phyloP scores from a whole-genome alignment of 2,797 vertebrate genomes.

The Rhynchonycteris naso region DNA sequence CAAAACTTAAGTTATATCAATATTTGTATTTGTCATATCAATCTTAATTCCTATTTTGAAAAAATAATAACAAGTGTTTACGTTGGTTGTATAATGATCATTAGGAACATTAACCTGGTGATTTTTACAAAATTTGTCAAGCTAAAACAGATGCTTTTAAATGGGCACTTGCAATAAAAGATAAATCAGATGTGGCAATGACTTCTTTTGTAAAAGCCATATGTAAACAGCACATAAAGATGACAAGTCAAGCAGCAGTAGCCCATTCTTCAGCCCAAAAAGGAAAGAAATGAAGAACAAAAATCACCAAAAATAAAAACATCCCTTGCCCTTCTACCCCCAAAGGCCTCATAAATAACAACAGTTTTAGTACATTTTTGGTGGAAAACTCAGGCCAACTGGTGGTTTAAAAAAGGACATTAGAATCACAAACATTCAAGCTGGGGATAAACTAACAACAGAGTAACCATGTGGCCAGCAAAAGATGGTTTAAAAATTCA shows the following conservation, averaged over 20 bases:
- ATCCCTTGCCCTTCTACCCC: neutral
- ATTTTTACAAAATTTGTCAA: neutral
- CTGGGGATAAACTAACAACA: conserved; percentile 89
- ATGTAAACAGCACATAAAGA: conserved; percentile 73
- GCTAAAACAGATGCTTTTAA: conserved; percentile 66
- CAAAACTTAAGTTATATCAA: conserved; percentile 5
- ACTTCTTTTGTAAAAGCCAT: conserved; percentile 62
- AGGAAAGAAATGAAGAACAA: conserved; percentile 66
- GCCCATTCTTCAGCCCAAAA: conserved; percentile 81
- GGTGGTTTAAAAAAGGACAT: conserved; percentile 59
- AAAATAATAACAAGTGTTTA: conserved; percentile 47
- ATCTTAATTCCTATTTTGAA: conserved; percentile 57
- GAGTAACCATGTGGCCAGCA: conserved; percentile 37
- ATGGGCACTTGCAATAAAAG: conserved; percentile 75
- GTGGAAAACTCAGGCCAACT: neutral
- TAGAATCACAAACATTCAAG: conserved; percentile 50
- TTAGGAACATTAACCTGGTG: conserved; percentile 15
- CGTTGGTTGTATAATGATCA: conserved; percentile 51
- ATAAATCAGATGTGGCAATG: conserved; percentile 68
- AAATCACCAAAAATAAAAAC: conserved; percentile 29
- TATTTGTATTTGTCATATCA: neutral
- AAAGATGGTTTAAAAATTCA: neutral
- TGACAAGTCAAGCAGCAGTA: conserved; percentile 68
- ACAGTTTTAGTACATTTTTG: neutral
- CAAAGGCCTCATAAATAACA: conserved; percentile 47